Conservation (phyloP, 2,113 vertebrate genomes). For the Taxidea taxus region DNA sequence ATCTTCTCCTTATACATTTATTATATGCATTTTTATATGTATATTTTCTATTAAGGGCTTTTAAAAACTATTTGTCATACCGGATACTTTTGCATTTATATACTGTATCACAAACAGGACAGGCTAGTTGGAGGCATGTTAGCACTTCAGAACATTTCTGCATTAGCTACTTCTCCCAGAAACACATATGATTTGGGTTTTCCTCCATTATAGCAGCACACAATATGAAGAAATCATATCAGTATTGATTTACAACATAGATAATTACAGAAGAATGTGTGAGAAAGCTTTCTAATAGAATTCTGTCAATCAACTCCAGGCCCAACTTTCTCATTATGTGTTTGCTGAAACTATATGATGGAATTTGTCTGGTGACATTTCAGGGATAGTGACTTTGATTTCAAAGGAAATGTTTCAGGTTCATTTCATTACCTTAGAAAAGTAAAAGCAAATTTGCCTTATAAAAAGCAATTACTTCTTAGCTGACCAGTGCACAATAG, state of each 20-base stretch:
- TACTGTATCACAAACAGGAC: neutral
- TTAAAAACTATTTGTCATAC: neutral
- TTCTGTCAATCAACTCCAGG: conserved; percentile 92
- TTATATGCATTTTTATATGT: neutral
- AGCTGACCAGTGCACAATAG: conserved; percentile 92
- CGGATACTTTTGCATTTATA: neutral
- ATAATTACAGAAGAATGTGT: conserved; percentile 88
- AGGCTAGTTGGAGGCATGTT: neutral
- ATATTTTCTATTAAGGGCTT: neutral
- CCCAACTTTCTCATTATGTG: conserved; percentile 85
- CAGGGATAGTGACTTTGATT: conserved; percentile 90
- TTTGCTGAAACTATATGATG: conserved; percentile 92
- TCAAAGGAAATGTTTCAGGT: conserved; percentile 92
- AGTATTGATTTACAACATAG: conserved; percentile 84
- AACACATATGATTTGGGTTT: conserved; percentile 17
- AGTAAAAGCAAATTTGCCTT: conserved; percentile 99
- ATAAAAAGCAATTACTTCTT: conserved; percentile 98
- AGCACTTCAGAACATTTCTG: neutral
- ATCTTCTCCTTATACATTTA: neutral
- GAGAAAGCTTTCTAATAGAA: conserved; percentile 90
- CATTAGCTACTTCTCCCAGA: neutral
- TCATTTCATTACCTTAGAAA: conserved; percentile 97
- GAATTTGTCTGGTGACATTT: conserved; percentile 93
- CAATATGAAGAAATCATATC: conserved; percentile 84
- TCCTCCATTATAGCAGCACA: conserved; percentile 37